Evolutionary conservation across 2,113 vertebrate genomes (phyloP).

Genomic region (Amblyornis subalaris): DNA sequence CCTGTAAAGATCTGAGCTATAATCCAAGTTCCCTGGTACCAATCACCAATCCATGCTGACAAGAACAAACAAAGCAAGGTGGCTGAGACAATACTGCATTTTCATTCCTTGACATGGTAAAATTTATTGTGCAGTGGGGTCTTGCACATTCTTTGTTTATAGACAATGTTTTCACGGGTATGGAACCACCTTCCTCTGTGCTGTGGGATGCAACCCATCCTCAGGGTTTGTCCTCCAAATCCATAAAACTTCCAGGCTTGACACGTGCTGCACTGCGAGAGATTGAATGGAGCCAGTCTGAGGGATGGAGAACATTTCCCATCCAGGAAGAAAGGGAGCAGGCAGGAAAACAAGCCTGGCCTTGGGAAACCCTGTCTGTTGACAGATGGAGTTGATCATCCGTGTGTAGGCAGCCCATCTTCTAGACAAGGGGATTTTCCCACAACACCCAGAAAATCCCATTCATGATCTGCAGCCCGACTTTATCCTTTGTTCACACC

Average conservation of each 20-base stretch:
- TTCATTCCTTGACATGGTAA: not conserved
- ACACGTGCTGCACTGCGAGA: not conserved
- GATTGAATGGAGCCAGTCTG: not conserved
- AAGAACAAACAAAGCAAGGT: not conserved
- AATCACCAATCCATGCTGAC: not conserved
- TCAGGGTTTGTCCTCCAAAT: not conserved
- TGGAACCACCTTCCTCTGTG: not conserved
- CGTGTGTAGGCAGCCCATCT: not conserved
- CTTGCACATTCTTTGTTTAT: not conserved
- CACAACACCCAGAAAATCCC: rapidly evolving
- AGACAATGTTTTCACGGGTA: not conserved
- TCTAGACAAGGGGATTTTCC: not conserved
- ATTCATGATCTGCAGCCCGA: not conserved
- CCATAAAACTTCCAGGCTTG: not conserved
- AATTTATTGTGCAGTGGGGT: not conserved
- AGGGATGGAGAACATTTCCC: not conserved
- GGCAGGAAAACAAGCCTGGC: not conserved
- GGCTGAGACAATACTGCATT: not conserved
- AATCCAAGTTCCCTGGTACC: not conserved
- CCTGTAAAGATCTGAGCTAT: not conserved
- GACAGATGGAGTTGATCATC: not conserved
- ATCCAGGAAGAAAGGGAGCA: not conserved
- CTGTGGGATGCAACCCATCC: not conserved
- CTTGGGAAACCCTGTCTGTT: not conserved
- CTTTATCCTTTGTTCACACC: not conserved